phyloP scores from a whole-genome alignment of 92 coral and sea anemone genomes.

The Phenganax subtilis region DNA sequence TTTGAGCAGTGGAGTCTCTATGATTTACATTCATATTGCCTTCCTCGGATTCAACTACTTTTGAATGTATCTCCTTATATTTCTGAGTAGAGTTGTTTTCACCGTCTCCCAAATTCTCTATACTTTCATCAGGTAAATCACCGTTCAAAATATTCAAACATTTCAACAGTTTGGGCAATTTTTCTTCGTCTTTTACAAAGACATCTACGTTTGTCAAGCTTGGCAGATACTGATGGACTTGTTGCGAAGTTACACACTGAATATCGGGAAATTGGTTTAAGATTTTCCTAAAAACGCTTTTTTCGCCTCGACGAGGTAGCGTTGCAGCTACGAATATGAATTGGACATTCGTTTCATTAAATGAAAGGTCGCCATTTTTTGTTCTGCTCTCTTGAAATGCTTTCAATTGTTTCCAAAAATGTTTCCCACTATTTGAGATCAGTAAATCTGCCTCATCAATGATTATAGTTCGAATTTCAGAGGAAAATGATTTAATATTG shows the following conservation, averaged over 20 bases:
- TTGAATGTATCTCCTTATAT: neutral
- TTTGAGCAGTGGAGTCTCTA: neutral
- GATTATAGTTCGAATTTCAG: constrained; percentile 54
- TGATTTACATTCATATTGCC: neutral
- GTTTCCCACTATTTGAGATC: constrained; percentile 71
- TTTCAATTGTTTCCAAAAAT: constrained; percentile 66
- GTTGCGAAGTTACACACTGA: constrained; percentile 48
- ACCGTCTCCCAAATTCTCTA: neutral
- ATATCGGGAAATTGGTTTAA: constrained; percentile 65
- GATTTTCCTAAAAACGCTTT: constrained; percentile 63
- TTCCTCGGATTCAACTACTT: neutral
- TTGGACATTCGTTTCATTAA: constrained; percentile 33
- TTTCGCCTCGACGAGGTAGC: constrained; percentile 74
- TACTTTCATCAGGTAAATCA: neutral
- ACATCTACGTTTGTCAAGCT: constrained; percentile 57
- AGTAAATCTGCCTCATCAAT: constrained; percentile 85
- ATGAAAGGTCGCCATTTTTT: neutral
- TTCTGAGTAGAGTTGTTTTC: neutral
- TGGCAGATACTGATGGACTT: constrained; percentile 73
- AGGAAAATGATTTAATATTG: constrained; percentile 48
- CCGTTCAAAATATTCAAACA: constrained; percentile 55
- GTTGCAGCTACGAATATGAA: constrained; percentile 95
- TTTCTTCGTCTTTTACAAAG: constrained; percentile 52
- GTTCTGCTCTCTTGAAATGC: constrained; percentile 45
- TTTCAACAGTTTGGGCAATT: constrained; percentile 54